These are phyloP conservation scores for Cetonia aurata DNA, from an alignment of 2,888 invertebrate species.

Conservation along the genomic window DNA sequence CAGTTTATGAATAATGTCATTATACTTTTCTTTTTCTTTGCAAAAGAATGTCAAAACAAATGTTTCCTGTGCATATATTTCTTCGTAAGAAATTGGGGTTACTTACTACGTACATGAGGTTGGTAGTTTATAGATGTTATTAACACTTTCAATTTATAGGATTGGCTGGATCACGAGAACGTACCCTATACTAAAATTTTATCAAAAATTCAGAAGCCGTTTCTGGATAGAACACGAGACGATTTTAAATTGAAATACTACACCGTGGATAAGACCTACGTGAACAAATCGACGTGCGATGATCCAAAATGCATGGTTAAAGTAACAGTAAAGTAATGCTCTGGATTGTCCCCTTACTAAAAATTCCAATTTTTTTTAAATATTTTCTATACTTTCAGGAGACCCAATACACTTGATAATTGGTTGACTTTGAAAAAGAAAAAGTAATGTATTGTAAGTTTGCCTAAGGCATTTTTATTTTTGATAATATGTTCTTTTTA, in stretches of 20 bases:
- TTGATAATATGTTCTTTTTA: constrained; percentile 5
- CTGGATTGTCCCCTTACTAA: background rate
- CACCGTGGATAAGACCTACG: constrained; percentile 50
- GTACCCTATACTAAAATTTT: constrained; percentile 70
- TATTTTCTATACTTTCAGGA: constrained; percentile 39
- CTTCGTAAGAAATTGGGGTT: background rate
- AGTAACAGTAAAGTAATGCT: constrained; percentile 48
- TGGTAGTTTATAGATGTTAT: background rate
- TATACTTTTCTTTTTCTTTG: no score
- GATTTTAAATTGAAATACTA: constrained; percentile 49
- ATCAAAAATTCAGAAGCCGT: constrained; percentile 60
- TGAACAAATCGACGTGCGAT: constrained; percentile 51
- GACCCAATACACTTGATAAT: constrained; percentile 46
- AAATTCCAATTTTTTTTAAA: constrained; percentile 5
- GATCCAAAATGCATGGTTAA: constrained; percentile 49
- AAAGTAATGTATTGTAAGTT: constrained; percentile 9
- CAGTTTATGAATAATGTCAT: no score
- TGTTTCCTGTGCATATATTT: background rate
- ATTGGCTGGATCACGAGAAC: constrained; percentile 76
- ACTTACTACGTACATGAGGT: background rate
- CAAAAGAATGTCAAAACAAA: background rate
- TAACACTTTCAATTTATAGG: constrained; percentile 63
- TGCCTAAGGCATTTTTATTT: constrained; percentile 6
- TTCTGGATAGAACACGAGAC: constrained; percentile 54
- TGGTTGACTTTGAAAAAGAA: constrained; percentile 46